Conservation (phyloP, 1,140 invertebrate species). For the Rhagoletis zephyria region DNA sequence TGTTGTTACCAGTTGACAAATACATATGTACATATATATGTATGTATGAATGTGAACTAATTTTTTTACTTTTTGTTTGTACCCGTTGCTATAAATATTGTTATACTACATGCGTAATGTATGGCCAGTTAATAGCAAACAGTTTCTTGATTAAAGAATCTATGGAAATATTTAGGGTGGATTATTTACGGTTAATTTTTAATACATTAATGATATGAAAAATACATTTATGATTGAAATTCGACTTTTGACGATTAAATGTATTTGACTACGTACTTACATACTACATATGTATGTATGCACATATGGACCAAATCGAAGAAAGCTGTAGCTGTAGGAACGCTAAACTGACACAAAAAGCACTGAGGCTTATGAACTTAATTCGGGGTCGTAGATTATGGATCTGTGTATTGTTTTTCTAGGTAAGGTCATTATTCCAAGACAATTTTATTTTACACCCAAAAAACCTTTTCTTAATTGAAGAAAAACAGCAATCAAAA, state of each 20-base stretch:
- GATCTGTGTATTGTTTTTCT: too few species aligned
- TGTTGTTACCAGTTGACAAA: too few species aligned
- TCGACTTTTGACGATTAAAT: background rate
- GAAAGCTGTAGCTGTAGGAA: too few species aligned
- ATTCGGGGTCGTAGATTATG: too few species aligned
- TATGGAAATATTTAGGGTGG: background rate
- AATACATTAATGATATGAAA: background rate
- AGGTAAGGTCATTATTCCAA: too few species aligned
- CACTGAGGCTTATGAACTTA: too few species aligned
- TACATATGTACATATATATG: background rate
- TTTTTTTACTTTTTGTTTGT: too few species aligned
- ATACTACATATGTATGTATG: background rate
- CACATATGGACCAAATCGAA: background rate
- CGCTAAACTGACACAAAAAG: too few species aligned
- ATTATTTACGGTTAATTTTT: background rate
- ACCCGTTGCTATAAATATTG: too few species aligned
- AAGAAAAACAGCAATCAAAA: too few species aligned
- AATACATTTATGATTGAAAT: background rate
- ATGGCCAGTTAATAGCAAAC: background rate
- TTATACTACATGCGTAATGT: background rate
- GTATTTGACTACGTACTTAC: background rate
- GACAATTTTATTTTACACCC: too few species aligned
- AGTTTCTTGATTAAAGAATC: background rate
- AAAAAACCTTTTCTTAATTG: too few species aligned
- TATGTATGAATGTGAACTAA: background rate